Conservation (phyloP, 2,113 vertebrate genomes). For the Gymnobelideus leadbeateri region DNA sequence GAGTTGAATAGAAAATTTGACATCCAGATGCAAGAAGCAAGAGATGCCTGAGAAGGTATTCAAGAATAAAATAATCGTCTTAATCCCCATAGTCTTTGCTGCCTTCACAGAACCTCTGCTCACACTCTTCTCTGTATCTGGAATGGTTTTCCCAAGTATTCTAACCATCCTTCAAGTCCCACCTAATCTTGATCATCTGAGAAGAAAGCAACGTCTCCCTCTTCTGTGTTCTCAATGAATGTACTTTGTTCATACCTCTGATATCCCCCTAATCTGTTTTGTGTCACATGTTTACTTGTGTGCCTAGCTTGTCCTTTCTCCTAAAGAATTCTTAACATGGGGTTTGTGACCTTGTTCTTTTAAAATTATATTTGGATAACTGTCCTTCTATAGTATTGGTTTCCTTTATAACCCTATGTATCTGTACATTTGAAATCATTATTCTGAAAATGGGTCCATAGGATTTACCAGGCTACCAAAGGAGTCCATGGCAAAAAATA, state of each 20-base stretch:
- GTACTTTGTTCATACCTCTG: too few species aligned
- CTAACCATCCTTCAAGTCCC: background rate
- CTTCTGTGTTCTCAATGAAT: background rate
- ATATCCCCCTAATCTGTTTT: background rate
- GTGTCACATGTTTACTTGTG: background rate
- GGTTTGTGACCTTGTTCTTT: background rate
- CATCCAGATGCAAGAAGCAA: too few species aligned
- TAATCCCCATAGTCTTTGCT: background rate
- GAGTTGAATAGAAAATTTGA: too few species aligned
- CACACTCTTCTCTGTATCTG: background rate
- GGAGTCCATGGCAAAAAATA: background rate
- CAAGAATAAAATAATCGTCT: background rate
- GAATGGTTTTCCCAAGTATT: background rate
- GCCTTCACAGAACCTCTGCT: background rate
- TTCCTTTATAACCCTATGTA: background rate
- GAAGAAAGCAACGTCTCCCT: background rate
- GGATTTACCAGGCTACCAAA: background rate
- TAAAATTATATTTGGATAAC: background rate
- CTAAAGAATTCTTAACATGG: background rate
- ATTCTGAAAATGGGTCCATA: background rate
- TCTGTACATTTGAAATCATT: background rate
- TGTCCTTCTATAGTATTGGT: background rate
- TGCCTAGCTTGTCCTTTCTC: background rate
- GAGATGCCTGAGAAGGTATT: too few species aligned
- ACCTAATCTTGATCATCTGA: background rate